Evolutionary conservation across 2,888 invertebrate species (phyloP).

Genomic region (Cyrtodaria siliqua): DNA sequence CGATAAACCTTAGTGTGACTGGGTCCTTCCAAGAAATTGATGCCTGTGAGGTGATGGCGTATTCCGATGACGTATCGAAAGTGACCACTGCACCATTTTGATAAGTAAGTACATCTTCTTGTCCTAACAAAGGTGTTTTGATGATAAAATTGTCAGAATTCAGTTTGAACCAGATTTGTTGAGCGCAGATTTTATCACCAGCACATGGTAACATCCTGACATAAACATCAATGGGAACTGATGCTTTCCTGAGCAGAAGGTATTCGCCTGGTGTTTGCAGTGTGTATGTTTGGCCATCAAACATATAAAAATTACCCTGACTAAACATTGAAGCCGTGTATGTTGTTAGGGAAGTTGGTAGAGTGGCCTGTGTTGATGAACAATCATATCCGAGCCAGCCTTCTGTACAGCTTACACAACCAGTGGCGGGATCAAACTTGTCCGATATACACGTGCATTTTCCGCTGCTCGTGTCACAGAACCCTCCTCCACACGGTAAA

Average conservation of each 20-base stretch:
- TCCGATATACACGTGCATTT: slow-evolving; percentile 68
- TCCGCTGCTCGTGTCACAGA: slow-evolving; percentile 63
- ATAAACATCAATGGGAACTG: slow-evolving; percentile 44
- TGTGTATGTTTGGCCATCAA: slow-evolving; percentile 64
- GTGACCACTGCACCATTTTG: slow-evolving; percentile 40
- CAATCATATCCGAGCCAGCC: slow-evolving; percentile 76
- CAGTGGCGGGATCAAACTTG: slow-evolving; percentile 50
- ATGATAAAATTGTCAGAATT: slow-evolving; percentile 57
- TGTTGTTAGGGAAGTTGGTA: slow-evolving; percentile 6
- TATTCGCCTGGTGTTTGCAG: slow-evolving; percentile 64
- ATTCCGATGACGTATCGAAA: slow-evolving; percentile 22
- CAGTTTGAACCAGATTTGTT: slow-evolving; percentile 67
- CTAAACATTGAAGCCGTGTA: slow-evolving; percentile 52
- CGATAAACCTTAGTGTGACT: slow-evolving; percentile 44
- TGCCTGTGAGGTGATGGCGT: slow-evolving; percentile 30
- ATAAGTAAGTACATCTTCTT: slow-evolving; percentile 39
- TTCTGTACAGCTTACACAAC: slow-evolving; percentile 65
- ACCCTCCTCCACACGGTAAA: slow-evolving; percentile 68
- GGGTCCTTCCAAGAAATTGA: slow-evolving; percentile 40
- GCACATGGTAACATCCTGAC: slow-evolving; percentile 66
- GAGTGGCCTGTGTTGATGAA: slow-evolving; percentile 46
- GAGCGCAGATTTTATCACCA: slow-evolving; percentile 57
- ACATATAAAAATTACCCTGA: slow-evolving; percentile 65
- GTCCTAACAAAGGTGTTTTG: slow-evolving; percentile 44
- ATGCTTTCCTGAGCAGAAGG: slow-evolving; percentile 41